Conservation (phyloP, 2,797 vertebrate species). For the Acestrorhynchus altus region DNA sequence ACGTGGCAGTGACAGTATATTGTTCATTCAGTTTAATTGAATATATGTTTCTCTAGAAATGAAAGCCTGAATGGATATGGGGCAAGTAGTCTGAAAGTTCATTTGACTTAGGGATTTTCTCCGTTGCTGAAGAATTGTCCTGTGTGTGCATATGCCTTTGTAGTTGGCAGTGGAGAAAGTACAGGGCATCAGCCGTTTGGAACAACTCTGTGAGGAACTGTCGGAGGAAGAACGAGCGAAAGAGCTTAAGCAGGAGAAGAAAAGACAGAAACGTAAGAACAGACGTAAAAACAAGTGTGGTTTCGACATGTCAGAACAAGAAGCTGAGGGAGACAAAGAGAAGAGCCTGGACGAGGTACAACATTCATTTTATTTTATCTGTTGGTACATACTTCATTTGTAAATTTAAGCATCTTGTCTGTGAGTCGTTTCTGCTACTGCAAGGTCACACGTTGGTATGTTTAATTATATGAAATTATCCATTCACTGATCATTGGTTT, state of each 20-base stretch:
- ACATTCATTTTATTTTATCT: background rate
- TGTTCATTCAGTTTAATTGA: too few species aligned
- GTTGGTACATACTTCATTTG: background rate
- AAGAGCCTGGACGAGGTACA: conserved; percentile 85
- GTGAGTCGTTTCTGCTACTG: background rate
- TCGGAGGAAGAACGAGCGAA: conserved; percentile 94
- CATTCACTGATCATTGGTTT: background rate
- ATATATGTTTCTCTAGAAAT: too few species aligned
- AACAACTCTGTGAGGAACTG: conserved; percentile 96
- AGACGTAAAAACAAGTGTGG: conserved; percentile 95
- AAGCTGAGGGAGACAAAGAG: conserved; percentile 83
- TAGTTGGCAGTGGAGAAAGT: conserved; percentile 97
- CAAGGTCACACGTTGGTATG: background rate
- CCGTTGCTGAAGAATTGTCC: too few species aligned
- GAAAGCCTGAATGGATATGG: background rate
- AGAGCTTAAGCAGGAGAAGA: conserved; percentile 97
- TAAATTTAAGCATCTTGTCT: background rate
- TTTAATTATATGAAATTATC: background rate
- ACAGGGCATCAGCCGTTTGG: conserved; percentile 94
- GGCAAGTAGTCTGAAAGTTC: too few species aligned
- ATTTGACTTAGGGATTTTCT: too few species aligned
- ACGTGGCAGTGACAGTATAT: too few species aligned
- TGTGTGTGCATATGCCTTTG: background rate
- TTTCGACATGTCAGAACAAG: conserved; percentile 80
- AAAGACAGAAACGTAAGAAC: conserved; percentile 96